Base-by-base conservation (phyloP, 2,113 vertebrate species). In the Pseudorhombus dupliciocellatus region DNA sequence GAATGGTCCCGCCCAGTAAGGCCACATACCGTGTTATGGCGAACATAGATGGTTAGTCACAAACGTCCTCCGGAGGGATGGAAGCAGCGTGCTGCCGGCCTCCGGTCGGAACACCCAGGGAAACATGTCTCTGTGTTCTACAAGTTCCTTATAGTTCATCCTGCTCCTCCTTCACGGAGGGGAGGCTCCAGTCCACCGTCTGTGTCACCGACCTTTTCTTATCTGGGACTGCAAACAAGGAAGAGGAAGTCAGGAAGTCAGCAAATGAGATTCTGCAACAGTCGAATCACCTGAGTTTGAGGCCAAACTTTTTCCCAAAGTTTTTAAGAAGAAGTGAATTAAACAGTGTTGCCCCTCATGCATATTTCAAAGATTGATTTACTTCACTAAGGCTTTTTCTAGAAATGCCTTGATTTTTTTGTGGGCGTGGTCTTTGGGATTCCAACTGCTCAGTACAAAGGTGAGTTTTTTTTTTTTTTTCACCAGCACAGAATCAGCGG, bases 151-250 rank as follows among this genome's bases (percentile, higher is more conserved):
- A 25, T 11, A 7, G 28, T 66, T 66, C 52, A 25, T 67, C 11
- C 10, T 11, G 34, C 34, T 12, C 34, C 10, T 37, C 34, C 11
- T 37, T 11, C 42, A 46, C 18, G 1, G 6, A 16, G 42, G 42
- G 16, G 42, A 18, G 42, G 18, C 42, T 46, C 18, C 18, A 18
- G 2, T 55, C 31, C 54, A 30, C 0, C 28, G 34, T 26, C 26
- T 44, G 34, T 1, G 5, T 93, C 90, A 93, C 79, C 77, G 73
- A 6, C 89, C 85, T 89, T 92, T 93, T 63, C 60, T 85, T 18
- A 91, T 81, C 87, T 94, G 93, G 31, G 93, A 91, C 93, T 94
- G 81, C 2, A 87, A 77, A 70, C 1, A n/a, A 11, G 53, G 22
- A 64, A 75, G 10, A 68, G 7, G 5, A 18, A 24, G 14, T 2